Evolutionary conservation across 2,797 vertebrate species (phyloP), one percentile per base, ranked within the genome.

Genomic region (Pogoniulus pusillus): DNA sequence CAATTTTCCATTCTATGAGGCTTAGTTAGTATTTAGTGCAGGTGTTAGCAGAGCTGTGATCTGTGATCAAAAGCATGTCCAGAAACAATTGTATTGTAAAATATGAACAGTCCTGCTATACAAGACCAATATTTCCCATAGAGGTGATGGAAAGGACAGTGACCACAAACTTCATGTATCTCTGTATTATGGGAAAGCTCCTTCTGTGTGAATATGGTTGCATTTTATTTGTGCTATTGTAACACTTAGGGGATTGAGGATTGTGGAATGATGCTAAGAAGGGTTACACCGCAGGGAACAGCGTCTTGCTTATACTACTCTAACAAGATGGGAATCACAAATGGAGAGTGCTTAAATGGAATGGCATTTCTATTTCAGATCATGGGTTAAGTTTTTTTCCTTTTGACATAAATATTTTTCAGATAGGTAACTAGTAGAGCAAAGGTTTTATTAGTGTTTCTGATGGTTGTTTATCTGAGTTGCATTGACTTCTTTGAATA

Each of bases 51-150:
- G 92, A 97, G 91, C 96, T 94, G 85, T 97, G 95, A 95, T 90
- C 94, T 96, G 91, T 97, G 94, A 95, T 95, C 95, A 95, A 95
- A 94, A 96, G 95, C 96, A 96, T 96, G 95, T 96, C 96, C 93
- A 65, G 87, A 95, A 87, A 73, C 79, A 96, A 63, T 91, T 93
- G 85, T 94, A 69, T 93, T 95, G 45, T 93, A 90, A 95, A 90
- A 90, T 94, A 89, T 94, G 96, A 95, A 58, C 87, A 94, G 96
- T 94, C 96, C 86, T 89, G 68, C 64, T 81, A 68, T 86, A 81
- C 34, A 92, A 96, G 96, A 96, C 93, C 86, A 91, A 35, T 82
- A 47, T 95, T 96, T 94, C 93, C 94, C 85, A 82, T 74, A 93
- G 93, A 94, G 93, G 54, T 88, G 85, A 76, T 92, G 80, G 75